Evolutionary conservation across 2,113 vertebrate genomes (phyloP), one percentile per base, ranked within the genome.

Genomic region (Xiphorhynchus elegans): DNA sequence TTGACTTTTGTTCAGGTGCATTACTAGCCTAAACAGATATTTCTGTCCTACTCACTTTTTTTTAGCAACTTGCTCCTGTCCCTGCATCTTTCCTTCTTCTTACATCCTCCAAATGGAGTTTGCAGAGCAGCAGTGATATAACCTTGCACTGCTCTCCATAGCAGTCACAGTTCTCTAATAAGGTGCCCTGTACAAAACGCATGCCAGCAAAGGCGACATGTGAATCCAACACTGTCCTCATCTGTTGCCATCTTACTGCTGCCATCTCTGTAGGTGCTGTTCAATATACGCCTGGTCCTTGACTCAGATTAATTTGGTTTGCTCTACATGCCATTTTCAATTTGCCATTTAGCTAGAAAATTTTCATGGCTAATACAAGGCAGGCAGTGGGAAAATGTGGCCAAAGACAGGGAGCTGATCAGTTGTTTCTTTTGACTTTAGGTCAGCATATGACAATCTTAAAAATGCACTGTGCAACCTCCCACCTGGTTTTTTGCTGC

Each of bases 191-290:
- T 66, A 60, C 8, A 56, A 24, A 77, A 60, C 20, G 13, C 39
- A n/a, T 72, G 39, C 47, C 29, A 64, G 20, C 16, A 56, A 52
- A 44, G 8, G 8, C 37, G 3, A 9, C 0, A 0, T 7, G 4
- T n/a, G 55, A 56, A 12, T 35, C 11, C 13, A 1, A 4, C 15
- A n/a, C 17, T 8, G 3, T 8, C 31, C 17, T 67, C 37, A 53
- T 42, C 42, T 75, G 28, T 35, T 3, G 4, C 6, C 46, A 42
- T 49, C 21, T 24, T 78, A 40, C 3, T 62, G 40, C 68, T 74
- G 10, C 74, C 10, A 8, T 55, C 25, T 47, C 74, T 74, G 50
- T 40, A 49, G n/a, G 6, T 62, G 31, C n/a, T 81, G 70, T 13
- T 60, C 40, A 49, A 4, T 23, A 13, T 11, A 19, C 29, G 83